These are phyloP conservation scores for Daphoenositta chrysoptera DNA, from an alignment of 2,113 vertebrate species.

Conservation along the genomic window DNA sequence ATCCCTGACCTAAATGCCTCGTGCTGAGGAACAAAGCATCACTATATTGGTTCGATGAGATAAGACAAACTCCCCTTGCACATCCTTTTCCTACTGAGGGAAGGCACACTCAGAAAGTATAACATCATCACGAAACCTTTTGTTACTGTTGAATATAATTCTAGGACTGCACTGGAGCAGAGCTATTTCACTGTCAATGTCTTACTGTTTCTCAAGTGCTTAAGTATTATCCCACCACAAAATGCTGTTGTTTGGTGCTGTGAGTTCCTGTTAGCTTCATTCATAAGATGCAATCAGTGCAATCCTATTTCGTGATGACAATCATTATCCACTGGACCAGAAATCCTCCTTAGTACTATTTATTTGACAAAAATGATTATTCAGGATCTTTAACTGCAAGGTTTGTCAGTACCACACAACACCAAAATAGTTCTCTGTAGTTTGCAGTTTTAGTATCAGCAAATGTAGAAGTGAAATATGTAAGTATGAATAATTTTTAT, in stretches of 20 bases:
- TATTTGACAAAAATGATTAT: conserved; percentile 57
- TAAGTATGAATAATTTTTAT: conserved; percentile 66
- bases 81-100: background rate
- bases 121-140: background rate
- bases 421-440: background rate
- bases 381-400: background rate
- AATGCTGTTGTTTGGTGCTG: conserved; percentile 42
- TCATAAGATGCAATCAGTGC: conserved; percentile 61
- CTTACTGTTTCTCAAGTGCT: conserved; percentile 45
- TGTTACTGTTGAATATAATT: background rate
- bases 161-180: conserved; percentile 3
- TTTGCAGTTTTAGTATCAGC: conserved; percentile 12
- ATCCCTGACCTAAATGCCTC: background rate
- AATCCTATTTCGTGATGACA: conserved; percentile 55
- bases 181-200: conserved; percentile 37
- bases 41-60: background rate
- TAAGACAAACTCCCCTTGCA: background rate
- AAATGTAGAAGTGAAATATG: conserved; percentile 18
- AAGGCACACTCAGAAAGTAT: background rate
- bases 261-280: conserved; percentile 44
- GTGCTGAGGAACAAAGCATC: background rate
- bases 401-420: conserved; percentile 7
- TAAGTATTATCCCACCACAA: conserved; percentile 41
- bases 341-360: conserved; percentile 57
- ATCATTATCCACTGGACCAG: conserved; percentile 59